Conservation (phyloP, 2,113 vertebrate species). For the Zeus faber region DNA sequence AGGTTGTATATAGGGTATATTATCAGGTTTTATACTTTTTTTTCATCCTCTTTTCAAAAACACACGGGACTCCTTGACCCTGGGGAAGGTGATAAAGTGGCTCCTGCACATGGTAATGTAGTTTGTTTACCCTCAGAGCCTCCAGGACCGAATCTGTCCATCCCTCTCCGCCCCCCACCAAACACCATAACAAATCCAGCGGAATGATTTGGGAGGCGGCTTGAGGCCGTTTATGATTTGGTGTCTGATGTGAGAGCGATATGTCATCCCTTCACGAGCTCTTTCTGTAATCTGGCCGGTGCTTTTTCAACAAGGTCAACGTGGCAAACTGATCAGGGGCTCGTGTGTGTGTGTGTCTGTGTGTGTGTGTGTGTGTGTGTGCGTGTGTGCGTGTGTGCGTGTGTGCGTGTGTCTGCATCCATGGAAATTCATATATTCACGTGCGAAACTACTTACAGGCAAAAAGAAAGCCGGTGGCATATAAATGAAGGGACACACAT, state of each 20-base stretch:
- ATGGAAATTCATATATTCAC: slow-evolving; percentile 1
- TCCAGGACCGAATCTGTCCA: slow-evolving; percentile 15
- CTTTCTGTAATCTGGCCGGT: slow-evolving; percentile 24
- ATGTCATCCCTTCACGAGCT: slow-evolving; percentile 22
- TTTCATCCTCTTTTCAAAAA: slow-evolving; percentile 31
- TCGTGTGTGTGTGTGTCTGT: slow-evolving; percentile 8
- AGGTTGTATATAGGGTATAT: too few relatives aligned
- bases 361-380: slow-evolving; percentile 3
- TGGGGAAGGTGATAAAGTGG: slow-evolving; percentile 31
- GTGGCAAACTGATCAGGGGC: background rate
- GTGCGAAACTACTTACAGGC: too few relatives aligned
- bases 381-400: background rate
- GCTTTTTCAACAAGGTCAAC: slow-evolving; percentile 40
- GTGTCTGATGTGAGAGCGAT: slow-evolving; percentile 29
- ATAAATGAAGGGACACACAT: slow-evolving; percentile 11
- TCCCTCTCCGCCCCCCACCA: slow-evolving; percentile 46
- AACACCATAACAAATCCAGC: slow-evolving; percentile 39
- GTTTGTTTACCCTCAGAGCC: slow-evolving; percentile 38
- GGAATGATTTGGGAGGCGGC: slow-evolving; percentile 19
- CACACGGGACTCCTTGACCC: slow-evolving; percentile 38
- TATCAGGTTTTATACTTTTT: too few relatives aligned
- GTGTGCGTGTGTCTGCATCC: background rate
- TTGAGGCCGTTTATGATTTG: slow-evolving; percentile 36
- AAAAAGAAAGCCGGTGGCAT: slow-evolving; percentile 12
- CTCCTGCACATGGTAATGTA: slow-evolving; percentile 33